These are phyloP conservation scores for Chouioia cunea DNA, from an alignment of 2,888 invertebrate species.

Conservation along the genomic window DNA sequence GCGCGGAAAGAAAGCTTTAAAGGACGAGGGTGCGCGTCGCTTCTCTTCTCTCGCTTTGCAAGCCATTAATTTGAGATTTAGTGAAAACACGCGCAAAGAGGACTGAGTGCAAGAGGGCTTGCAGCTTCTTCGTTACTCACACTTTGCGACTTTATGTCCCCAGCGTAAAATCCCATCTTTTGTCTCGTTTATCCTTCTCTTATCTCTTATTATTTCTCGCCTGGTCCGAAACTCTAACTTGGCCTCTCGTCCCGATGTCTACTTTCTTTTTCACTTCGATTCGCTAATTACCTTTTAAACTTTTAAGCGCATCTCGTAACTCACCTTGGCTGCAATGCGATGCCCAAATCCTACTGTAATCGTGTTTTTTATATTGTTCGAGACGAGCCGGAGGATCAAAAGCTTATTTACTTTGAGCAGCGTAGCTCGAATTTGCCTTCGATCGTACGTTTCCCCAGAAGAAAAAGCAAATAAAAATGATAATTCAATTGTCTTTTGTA, in stretches of 20 bases:
- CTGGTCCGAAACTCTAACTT: too few species aligned
- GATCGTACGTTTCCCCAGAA: background rate
- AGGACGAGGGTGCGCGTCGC: background rate
- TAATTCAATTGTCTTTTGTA: constrained; percentile 31
- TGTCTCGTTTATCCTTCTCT: background rate
- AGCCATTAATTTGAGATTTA: constrained; percentile 52
- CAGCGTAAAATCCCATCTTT: constrained; percentile 45
- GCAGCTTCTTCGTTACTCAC: constrained; percentile 50
- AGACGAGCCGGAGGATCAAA: background rate
- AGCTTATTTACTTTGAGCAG: constrained; percentile 1
- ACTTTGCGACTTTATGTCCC: constrained; percentile 48
- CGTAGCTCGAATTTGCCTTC: background rate
- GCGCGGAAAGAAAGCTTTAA: constrained; percentile 14
- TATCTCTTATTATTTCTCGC: constrained; percentile 35
- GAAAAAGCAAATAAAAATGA: constrained; percentile 13
- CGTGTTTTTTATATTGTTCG: background rate
- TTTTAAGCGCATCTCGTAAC: constrained; percentile 28
- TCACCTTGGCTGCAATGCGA: background rate
- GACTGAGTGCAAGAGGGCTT: constrained; percentile 10
- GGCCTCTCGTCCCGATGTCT: too few species aligned
- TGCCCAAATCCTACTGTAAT: too few species aligned
- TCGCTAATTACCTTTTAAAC: constrained; percentile 41
- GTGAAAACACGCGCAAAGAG: constrained; percentile 43
- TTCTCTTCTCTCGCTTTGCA: constrained; percentile 4
- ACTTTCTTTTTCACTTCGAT: constrained; percentile 20